Evolutionary conservation across 35 echinoderm and acorn worm genomes (phyloP), one percentile per base, ranked within the genome.

Genomic region (Lytechinus pictus): DNA sequence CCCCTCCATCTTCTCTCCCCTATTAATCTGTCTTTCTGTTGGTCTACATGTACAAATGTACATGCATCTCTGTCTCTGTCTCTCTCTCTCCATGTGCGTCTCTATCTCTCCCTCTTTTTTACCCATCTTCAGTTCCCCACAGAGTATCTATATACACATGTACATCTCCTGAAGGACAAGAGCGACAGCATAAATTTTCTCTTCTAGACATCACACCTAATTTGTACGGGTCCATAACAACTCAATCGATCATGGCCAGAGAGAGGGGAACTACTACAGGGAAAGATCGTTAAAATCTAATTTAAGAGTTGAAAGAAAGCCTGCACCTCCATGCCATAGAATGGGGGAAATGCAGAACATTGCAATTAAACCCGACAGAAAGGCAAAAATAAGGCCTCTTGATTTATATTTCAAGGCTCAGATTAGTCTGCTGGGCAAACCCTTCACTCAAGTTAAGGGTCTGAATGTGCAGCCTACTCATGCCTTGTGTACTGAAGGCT

Each of bases 281-380:
- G 66, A 79, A 79, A 79, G 66, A 79, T 79, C 66, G 21, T 79
- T 79, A 79, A 79, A 79, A 79, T 79, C 19, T 79, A 79, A 79
- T 79, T 44, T 44, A 79, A 79, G 66, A 79, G 66, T 79, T 79
- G 66, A 79, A 79, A 79, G 66, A 79, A 79, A 79, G 66, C 66
- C 16, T 79, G 66, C 19, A 79, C n/a, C 66, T 6, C 66, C 6
- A 24, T 79, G 66, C 66, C 21, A 24, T 1, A 14, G 19, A 24
- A 79, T 79, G 6, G 19, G 66, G 61, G 61, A 71, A 21, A 79
- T 24, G 66, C 16, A 79, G 66, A 79, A 79, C 66, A 79, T 24
- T 79, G 66, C 12, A 79, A 79, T 79, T 24, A 24, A 7, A 79
- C 4, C 66, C n/a, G 19, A 79, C 66, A 79, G 66, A 79, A 79